Conservation (phyloP, 2,888 invertebrate species). For the Spatulosminthurus flaviceps region DNA sequence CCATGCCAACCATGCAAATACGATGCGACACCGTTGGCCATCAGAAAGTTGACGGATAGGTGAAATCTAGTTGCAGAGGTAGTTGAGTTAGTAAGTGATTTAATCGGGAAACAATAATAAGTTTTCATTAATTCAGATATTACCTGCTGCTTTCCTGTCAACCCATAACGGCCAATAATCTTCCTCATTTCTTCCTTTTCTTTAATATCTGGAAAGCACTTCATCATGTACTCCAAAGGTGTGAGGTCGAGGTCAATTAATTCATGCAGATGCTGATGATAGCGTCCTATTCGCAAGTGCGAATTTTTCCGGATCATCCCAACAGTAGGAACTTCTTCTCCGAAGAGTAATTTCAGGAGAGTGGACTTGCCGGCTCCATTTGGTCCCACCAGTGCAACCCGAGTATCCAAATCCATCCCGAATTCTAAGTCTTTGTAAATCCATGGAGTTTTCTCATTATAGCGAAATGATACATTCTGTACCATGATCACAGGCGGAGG, state of each 20-base stretch:
- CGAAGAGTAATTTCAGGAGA: conserved; percentile 91
- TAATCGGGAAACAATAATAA: too few relatives aligned
- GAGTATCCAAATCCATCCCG: conserved; percentile 97
- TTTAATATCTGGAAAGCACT: conserved; percentile 93
- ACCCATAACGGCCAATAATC: conserved; percentile 97
- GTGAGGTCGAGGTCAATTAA: conserved; percentile 92
- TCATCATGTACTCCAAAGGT: conserved; percentile 98
- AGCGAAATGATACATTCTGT: conserved; percentile 93
- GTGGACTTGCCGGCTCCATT: conserved; percentile 97
- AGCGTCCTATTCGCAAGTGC: conserved; percentile 91
- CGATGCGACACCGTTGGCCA: conserved; percentile 97
- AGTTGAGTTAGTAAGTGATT: too few relatives aligned
- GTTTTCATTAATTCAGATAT: conserved; percentile 65
- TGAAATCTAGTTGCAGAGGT: conserved; percentile 74
- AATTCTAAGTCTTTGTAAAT: conserved; percentile 98
- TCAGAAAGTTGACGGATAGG: conserved; percentile 95
- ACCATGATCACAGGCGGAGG: conserved; percentile 99
- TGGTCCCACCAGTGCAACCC: conserved; percentile 93
- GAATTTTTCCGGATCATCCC: conserved; percentile 99
- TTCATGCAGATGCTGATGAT: conserved; percentile 99
- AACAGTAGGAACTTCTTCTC: conserved; percentile 90
- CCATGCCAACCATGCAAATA: conserved; percentile 98
- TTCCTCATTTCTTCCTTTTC: conserved; percentile 99
- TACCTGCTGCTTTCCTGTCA: conserved; percentile 92
- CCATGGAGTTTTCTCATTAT: conserved; percentile 83